Conservation (phyloP, 64 coral and sea anemone genomes). For the Actinia equina region DNA sequence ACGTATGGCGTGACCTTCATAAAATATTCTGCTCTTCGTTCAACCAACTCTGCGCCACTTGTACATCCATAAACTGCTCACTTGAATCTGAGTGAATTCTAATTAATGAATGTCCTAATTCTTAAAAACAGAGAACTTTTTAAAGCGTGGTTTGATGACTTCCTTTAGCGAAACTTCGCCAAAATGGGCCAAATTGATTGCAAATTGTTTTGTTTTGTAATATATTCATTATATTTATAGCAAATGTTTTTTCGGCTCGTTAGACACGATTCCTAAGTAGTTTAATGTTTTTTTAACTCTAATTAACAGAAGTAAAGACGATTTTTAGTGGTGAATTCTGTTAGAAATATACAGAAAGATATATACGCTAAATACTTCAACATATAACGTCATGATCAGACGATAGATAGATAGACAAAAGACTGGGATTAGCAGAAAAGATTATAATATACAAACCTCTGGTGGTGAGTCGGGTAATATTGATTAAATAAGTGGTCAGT, state of each 20-base stretch:
- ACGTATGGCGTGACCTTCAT: not conserved
- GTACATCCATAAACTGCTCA: not conserved
- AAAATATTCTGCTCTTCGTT: conserved; percentile 6
- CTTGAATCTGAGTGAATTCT: not conserved
- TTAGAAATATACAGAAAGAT: too few relatives aligned
- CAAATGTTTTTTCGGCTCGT: not conserved
- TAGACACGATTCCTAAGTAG: not conserved
- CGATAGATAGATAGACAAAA: not conserved
- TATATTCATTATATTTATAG: not conserved
- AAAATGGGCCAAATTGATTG: not conserved
- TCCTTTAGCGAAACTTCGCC: not conserved
- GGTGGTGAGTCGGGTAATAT: not conserved
- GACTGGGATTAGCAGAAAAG: not conserved
- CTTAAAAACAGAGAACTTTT: not conserved
- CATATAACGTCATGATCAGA: not conserved
- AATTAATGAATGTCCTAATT: not conserved
- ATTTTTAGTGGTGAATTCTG: too few relatives aligned
- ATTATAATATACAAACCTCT: not conserved
- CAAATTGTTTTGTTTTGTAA: not conserved
- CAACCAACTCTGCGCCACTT: not conserved
- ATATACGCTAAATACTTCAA: too few relatives aligned
- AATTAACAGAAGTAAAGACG: too few relatives aligned
- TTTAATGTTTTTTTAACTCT: not conserved
- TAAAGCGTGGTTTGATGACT: not conserved
- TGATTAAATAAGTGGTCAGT: not conserved